Evolutionary conservation across 2,797 vertebrate genomes (phyloP).

Genomic region (Stomatorhinus walkeri): DNA sequence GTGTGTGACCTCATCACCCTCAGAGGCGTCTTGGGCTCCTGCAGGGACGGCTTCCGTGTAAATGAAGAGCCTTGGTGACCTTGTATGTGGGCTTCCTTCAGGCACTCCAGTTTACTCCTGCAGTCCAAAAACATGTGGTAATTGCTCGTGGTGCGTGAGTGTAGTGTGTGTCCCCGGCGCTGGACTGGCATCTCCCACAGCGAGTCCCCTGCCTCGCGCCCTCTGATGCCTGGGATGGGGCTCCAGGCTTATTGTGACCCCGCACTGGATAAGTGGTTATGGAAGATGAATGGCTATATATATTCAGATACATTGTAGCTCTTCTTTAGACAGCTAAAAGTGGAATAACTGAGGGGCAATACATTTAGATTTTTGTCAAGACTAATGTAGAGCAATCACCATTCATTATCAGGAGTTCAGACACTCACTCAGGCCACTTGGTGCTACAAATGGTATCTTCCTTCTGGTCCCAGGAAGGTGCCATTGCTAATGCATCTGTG

Average conservation of each 20-base stretch:
- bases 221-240: not conserved
- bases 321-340: not conserved
- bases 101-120: not conserved
- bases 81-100: not conserved
- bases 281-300: constrained; percentile 4
- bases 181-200: not conserved
- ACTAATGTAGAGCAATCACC: constrained; percentile 5
- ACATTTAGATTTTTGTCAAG: constrained; percentile 8
- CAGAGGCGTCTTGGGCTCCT: not conserved
- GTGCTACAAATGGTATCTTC: not conserved
- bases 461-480: not conserved
- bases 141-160: not conserved
- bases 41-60: not conserved
- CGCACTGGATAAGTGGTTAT: not conserved
- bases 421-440: not conserved
- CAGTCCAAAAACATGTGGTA: not conserved
- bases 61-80: not conserved
- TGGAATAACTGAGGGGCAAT: not conserved
- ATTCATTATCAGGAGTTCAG: not conserved
- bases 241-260: not conserved
- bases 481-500: not conserved
- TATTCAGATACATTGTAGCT: not conserved
- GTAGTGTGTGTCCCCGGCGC: not conserved
- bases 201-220: not conserved
- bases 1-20: not conserved